Percentiles rank a stretch among this genome's conserved stretches.
Evolutionary conservation across 2,888 invertebrate species (phyloP).

Genomic region (Erebia ligea): DNA sequence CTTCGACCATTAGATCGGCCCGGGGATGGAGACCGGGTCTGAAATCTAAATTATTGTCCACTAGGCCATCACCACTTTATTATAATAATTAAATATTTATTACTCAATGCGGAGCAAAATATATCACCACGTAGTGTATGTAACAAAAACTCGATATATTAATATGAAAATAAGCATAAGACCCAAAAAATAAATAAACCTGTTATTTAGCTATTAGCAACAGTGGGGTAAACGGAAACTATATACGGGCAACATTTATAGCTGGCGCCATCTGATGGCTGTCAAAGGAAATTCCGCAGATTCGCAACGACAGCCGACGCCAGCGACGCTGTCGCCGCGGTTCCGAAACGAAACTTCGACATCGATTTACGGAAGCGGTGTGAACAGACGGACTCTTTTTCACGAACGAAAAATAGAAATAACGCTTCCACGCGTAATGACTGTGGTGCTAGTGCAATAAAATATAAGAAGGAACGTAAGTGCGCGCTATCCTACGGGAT

Average conservation of each 20-base stretch:
- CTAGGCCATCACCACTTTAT: too few relatives aligned
- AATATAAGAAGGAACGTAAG: conserved; percentile 61
- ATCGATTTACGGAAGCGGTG: conserved; percentile 75
- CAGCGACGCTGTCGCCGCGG: conserved; percentile 57
- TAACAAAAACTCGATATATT: too few relatives aligned
- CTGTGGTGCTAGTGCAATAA: conserved; percentile 78
- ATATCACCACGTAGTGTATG: too few relatives aligned
- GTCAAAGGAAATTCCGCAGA: conserved; percentile 27
- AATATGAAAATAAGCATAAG: too few relatives aligned
- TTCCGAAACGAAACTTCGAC: conserved; percentile 69
- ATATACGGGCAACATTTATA: conserved; percentile 48
- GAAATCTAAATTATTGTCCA: too few relatives aligned
- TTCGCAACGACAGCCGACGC: conserved; percentile 38
- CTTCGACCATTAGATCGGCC: too few relatives aligned
- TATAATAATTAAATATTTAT: too few relatives aligned
- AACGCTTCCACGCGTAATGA: conserved; percentile 71
- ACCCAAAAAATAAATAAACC: background rate
- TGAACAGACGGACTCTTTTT: conserved; percentile 64
- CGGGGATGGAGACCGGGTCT: too few relatives aligned
- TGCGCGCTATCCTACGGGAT: conserved; percentile 70
- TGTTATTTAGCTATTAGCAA: background rate
- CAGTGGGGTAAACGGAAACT: background rate
- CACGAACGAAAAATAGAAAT: conserved; percentile 70
- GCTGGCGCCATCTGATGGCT: conserved; percentile 59
- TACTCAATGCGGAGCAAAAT: too few relatives aligned